Percentiles rank a stretch among this genome's conserved stretches.
These are phyloP conservation scores for Coracias cyanogaster DNA, from an alignment of 2,797 vertebrate species.

Conservation along the genomic window DNA sequence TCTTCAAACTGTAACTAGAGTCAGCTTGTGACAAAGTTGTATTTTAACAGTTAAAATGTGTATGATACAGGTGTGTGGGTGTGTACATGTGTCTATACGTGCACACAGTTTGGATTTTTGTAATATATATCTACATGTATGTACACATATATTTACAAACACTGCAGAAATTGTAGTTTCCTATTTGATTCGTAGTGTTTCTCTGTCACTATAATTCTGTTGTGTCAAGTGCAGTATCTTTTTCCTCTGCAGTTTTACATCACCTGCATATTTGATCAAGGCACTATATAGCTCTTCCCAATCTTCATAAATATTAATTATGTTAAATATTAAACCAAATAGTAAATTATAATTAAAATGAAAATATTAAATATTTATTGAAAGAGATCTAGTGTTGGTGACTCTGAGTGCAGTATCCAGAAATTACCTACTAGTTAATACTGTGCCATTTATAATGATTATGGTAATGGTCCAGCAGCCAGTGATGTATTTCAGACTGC, in stretches of 20 bases:
- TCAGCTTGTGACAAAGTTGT: background rate
- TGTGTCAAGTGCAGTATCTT: background rate
- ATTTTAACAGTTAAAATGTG: background rate
- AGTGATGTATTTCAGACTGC: background rate
- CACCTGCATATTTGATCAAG: slow-evolving; percentile 16
- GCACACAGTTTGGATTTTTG: background rate
- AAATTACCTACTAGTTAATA: slow-evolving; percentile 14
- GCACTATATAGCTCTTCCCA: background rate
- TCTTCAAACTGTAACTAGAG: background rate
- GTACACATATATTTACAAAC: background rate
- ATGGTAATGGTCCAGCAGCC: background rate
- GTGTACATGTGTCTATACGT: background rate
- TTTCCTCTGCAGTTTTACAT: background rate
- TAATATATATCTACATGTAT: background rate
- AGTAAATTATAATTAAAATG: slow-evolving; percentile 39
- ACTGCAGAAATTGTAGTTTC: background rate
- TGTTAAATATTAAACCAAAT: slow-evolving; percentile 25
- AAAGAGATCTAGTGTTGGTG: background rate
- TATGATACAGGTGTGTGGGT: background rate
- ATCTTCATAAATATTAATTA: slow-evolving; percentile 39
- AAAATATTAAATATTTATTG: slow-evolving; percentile 57
- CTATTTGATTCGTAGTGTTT: background rate
- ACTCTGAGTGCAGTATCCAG: background rate
- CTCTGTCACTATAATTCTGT: background rate
- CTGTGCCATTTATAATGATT: slow-evolving; percentile 17